phyloP scores from a whole-genome alignment of 2,113 vertebrate genomes.

The Chiloscyllium plagiosum region DNA sequence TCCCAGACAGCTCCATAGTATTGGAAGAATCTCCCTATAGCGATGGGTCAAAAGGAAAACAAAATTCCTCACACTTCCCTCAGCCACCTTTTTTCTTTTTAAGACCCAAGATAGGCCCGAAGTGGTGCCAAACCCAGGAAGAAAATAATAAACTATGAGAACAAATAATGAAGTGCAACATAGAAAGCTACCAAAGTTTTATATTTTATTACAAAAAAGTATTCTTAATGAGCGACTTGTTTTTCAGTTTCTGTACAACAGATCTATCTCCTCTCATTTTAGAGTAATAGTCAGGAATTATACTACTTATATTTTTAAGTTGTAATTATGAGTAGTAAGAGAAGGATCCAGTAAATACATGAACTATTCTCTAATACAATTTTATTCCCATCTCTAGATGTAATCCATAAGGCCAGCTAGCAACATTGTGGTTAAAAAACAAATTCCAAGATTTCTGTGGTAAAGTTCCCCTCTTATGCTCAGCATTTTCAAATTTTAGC shows the following conservation, averaged over 20 bases:
- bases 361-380: background rate
- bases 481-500: background rate
- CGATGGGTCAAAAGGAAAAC: background rate
- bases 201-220: constrained; percentile 22
- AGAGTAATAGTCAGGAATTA: background rate
- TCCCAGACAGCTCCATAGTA: background rate
- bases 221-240: background rate
- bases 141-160: background rate
- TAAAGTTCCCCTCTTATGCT: background rate
- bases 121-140: background rate
- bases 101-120: background rate
- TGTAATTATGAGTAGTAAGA: background rate
- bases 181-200: background rate
- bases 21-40: background rate
- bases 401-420: background rate
- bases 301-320: background rate
- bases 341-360: background rate
- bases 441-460: background rate
- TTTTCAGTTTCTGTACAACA: background rate
- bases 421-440: background rate
- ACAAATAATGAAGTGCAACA: background rate
- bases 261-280: background rate
- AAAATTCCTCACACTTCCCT: background rate
- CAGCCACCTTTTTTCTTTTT: background rate
- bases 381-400: background rate